Conservation (phyloP, 2,797 vertebrate genomes). For the Poeciliopsis infans region DNA sequence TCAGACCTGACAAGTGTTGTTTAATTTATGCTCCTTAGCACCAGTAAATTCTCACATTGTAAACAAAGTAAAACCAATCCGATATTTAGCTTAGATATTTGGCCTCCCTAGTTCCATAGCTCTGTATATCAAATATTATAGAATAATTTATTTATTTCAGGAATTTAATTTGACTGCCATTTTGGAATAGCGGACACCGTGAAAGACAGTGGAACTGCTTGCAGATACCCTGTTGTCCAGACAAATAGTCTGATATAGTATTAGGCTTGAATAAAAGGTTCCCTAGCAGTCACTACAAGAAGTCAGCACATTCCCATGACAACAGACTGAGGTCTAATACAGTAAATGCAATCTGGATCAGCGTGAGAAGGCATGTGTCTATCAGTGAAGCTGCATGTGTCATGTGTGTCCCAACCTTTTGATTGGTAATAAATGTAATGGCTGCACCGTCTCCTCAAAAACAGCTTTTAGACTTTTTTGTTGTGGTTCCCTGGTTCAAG, state of each 20-base stretch:
- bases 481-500: background rate
- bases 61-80: slow-evolving; percentile 5
- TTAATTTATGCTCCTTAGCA: slow-evolving; percentile 7
- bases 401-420: background rate
- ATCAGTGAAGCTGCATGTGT: background rate
- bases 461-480: background rate
- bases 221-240: background rate
- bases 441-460: background rate
- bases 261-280: background rate
- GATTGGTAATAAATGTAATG: background rate
- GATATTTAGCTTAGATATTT: background rate
- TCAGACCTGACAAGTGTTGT: slow-evolving; percentile 15
- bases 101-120: background rate
- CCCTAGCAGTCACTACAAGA: background rate
- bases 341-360: background rate
- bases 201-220: background rate
- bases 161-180: too few relatives aligned
- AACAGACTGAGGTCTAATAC: background rate
- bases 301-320: background rate
- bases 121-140: background rate
- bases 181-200: background rate
- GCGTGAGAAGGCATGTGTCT: background rate
- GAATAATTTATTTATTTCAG: background rate
- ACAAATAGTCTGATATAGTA: background rate
- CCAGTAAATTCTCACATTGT: background rate